Percentiles rank a stretch among this genome's conserved stretches.
phyloP scores from a whole-genome alignment of 2,113 vertebrate species.

The Odontesthes bonariensis region DNA sequence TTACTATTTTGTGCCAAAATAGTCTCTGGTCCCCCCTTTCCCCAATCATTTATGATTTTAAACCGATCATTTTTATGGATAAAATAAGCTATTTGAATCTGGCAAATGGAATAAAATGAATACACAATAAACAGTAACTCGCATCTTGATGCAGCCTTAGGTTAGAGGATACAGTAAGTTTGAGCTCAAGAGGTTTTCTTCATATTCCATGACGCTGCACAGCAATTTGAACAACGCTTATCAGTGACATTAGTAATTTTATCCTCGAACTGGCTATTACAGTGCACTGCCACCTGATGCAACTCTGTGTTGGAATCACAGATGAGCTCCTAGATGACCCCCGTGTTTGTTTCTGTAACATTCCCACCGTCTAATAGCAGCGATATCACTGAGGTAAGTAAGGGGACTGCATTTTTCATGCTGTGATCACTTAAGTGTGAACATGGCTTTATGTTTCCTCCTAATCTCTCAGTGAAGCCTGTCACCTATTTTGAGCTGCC shows the following conservation, averaged over 20 bases:
- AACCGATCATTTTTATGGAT: neutral
- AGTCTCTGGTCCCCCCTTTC: neutral
- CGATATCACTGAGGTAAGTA: neutral
- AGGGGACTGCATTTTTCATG: neutral
- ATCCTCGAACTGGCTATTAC: neutral
- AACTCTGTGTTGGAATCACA: neutral
- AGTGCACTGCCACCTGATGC: neutral
- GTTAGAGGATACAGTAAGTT: neutral
- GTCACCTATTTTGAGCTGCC: conserved; percentile 5
- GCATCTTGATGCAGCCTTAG: neutral
- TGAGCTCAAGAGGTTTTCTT: neutral
- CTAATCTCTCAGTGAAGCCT: neutral
- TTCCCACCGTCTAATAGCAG: neutral
- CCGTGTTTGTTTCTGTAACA: neutral
- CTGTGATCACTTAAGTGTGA: neutral
- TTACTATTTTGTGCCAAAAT: neutral
- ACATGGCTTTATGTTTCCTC: neutral
- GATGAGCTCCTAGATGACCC: conserved; percentile 3
- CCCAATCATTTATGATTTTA: neutral
- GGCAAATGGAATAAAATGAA: too few relatives aligned
- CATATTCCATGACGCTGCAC: neutral
- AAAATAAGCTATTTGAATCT: conserved; percentile 6
- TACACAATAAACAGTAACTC: neutral
- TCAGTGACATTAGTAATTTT: conserved; percentile 3
- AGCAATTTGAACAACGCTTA: neutral